Conservation (phyloP, 2,888 invertebrate species). For the Clistopyga incitator region DNA sequence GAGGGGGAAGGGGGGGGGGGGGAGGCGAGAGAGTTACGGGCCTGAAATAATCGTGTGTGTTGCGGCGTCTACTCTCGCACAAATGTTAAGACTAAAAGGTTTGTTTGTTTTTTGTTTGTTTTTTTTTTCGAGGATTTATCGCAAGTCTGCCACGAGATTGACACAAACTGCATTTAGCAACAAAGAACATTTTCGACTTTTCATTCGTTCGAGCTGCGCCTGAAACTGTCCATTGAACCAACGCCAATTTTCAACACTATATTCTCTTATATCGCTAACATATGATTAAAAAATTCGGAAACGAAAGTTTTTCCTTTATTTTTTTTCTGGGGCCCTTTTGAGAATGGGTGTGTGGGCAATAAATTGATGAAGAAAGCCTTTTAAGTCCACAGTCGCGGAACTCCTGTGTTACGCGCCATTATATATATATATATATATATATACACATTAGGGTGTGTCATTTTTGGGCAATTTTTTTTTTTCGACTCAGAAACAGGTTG, state of each 20-base stretch:
- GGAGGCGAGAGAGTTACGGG: not conserved
- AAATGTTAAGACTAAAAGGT: conserved; percentile 5
- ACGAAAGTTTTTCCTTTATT: too few relatives aligned
- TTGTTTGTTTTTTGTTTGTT: too few relatives aligned
- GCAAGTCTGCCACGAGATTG: not conserved
- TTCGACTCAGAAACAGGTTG: too few relatives aligned
- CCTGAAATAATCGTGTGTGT: conserved; percentile 23
- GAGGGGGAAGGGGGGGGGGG: not conserved
- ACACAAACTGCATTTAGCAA: not conserved
- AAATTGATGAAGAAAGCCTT: not conserved
- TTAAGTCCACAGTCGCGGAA: conserved; percentile 1
- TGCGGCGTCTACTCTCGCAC: not conserved
- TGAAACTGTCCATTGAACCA: too few relatives aligned
- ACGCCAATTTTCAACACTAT: too few relatives aligned
- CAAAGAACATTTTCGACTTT: not conserved
- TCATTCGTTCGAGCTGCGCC: not conserved
- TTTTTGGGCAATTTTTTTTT: too few relatives aligned
- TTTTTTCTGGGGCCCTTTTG: too few relatives aligned
- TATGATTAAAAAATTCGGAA: too few relatives aligned
- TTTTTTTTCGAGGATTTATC: conserved; percentile 8
- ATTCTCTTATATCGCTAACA: too few relatives aligned
- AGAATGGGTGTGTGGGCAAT: not conserved
- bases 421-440: too few relatives aligned
- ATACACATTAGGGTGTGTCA: too few relatives aligned
- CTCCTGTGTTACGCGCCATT: conserved; percentile 3